Conservation (phyloP, 2,113 vertebrate genomes). For the Percopsis transmontana region DNA sequence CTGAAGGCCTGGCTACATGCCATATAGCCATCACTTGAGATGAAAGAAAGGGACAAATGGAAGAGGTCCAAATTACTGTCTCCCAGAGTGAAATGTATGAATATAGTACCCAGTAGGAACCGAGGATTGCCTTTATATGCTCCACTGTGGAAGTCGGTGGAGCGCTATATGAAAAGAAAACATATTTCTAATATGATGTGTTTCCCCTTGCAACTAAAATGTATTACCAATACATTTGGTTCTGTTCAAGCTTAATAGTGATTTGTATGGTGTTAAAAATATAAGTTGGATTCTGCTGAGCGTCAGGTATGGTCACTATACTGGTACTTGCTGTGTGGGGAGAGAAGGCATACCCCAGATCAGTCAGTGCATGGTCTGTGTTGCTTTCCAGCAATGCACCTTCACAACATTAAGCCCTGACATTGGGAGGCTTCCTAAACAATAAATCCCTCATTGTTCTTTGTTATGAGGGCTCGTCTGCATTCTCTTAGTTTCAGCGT, state of each 20-base stretch:
- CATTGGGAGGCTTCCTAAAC: slow-evolving; percentile 23
- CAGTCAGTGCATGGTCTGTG: not conserved
- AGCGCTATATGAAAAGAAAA: too few species aligned
- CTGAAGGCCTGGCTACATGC: slow-evolving; percentile 24
- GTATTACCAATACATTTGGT: too few species aligned
- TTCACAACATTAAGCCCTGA: too few species aligned
- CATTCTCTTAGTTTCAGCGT: too few species aligned
- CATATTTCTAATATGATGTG: too few species aligned
- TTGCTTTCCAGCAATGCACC: too few species aligned
- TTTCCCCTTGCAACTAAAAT: too few species aligned
- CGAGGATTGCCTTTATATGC: slow-evolving; percentile 22
- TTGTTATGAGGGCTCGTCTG: slow-evolving; percentile 5
- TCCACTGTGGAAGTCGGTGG: slow-evolving; percentile 12
- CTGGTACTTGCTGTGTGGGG: slow-evolving; percentile 10
- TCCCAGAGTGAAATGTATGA: slow-evolving; percentile 36
- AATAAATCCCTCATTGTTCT: slow-evolving; percentile 10
- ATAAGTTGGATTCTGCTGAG: too few species aligned
- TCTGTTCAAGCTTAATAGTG: too few species aligned
- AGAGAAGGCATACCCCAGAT: slow-evolving; percentile 12
- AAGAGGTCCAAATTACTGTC: slow-evolving; percentile 26
- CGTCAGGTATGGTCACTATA: not conserved
- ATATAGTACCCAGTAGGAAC: slow-evolving; percentile 20
- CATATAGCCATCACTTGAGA: slow-evolving; percentile 37
- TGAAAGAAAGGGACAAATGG: slow-evolving; percentile 5
- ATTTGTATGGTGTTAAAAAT: not conserved